These are phyloP conservation scores for Mylabris phalerata DNA, from an alignment of 1,140 invertebrate species.

Conservation along the genomic window DNA sequence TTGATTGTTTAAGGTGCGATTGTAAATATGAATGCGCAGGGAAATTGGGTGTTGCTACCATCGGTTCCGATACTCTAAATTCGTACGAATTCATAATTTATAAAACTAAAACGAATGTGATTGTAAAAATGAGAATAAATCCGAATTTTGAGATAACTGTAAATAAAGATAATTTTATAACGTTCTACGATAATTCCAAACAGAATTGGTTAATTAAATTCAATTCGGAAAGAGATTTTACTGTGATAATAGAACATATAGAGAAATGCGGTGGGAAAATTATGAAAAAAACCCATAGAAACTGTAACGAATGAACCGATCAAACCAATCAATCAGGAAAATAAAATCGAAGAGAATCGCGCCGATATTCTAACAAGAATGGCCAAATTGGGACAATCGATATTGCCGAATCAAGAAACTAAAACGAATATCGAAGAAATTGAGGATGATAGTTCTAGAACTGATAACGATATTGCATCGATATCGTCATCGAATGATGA, in stretches of 20 bases:
- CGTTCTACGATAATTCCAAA: constrained; percentile 26
- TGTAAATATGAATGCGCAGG: constrained; percentile 15
- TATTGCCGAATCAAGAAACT: constrained; percentile 18
- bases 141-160: constrained; percentile 11
- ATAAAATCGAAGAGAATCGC: background rate
- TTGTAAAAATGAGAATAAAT: constrained; percentile 18
- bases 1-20: constrained; percentile 17
- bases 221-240: constrained; percentile 13
- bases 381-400: constrained; percentile 34
- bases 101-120: constrained; percentile 25
- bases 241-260: constrained; percentile 19
- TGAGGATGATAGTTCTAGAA: background rate
- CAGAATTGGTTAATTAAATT: constrained; percentile 27
- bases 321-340: background rate
- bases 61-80: constrained; percentile 14
- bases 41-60: constrained; percentile 27
- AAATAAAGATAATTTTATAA: constrained; percentile 23
- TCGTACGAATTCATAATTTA: constrained; percentile 28
- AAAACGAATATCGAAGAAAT: background rate
- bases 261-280: constrained; percentile 17
- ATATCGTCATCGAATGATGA: background rate
- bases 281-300: constrained; percentile 1
- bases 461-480: background rate
- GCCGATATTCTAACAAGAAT: constrained; percentile 33
- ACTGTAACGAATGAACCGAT: no score